These are phyloP conservation scores for Pollenia griseotomentosa DNA, from an alignment of 2,888 invertebrate species.

Conservation along the genomic window DNA sequence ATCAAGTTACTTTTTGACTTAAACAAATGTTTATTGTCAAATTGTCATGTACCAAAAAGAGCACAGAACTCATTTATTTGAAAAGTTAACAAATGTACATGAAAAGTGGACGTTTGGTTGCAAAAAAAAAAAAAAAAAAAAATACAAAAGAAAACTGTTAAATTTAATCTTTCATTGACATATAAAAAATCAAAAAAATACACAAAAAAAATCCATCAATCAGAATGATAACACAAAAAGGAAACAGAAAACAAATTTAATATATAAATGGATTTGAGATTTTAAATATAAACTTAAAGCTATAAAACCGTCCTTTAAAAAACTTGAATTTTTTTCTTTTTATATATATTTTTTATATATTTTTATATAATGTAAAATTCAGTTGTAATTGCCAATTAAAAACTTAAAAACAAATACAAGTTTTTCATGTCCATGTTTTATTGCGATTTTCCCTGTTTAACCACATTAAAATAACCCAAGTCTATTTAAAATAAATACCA, in stretches of 20 bases:
- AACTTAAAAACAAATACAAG: not conserved
- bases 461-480: not conserved
- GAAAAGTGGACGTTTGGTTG: not conserved
- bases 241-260: too few species aligned
- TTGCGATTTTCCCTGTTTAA: not conserved
- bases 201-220: too few species aligned
- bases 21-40: constrained; percentile 30
- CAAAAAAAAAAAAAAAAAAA: too few species aligned
- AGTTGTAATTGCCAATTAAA: constrained; percentile 8
- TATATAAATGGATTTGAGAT: too few species aligned
- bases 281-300: too few species aligned
- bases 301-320: not conserved
- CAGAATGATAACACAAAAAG: too few species aligned
- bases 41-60: constrained; percentile 12
- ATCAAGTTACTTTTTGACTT: too few species aligned
- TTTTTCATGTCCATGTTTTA: not conserved
- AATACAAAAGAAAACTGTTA: too few species aligned
- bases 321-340: not conserved
- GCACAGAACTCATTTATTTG: not conserved
- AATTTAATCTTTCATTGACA: too few species aligned
- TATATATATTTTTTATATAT: too few species aligned
- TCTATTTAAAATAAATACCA: constrained; percentile 6
- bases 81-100: not conserved
- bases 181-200: too few species aligned
- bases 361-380: not conserved